These are phyloP conservation scores for Idaea aversata DNA, from an alignment of 2,888 invertebrate genomes.

Conservation along the genomic window DNA sequence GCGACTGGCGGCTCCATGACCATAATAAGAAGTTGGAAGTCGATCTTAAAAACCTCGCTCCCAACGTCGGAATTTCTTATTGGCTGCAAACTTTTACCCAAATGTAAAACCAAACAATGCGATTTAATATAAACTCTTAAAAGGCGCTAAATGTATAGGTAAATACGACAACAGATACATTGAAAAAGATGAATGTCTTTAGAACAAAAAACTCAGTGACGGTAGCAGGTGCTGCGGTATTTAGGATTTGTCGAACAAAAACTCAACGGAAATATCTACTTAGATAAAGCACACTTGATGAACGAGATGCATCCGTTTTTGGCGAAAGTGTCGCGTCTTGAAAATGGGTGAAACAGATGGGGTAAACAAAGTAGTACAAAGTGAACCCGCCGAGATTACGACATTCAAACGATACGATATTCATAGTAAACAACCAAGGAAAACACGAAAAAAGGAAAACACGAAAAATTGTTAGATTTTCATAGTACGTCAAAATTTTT, in stretches of 20 bases:
- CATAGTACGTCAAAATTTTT: too few species aligned
- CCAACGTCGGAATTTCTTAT: not conserved
- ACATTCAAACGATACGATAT: not conserved
- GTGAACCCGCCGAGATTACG: not conserved
- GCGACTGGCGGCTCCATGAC: conserved; percentile 41
- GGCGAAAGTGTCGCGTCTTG: conserved; percentile 13
- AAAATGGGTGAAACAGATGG: conserved; percentile 4
- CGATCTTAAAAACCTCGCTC: conserved; percentile 21
- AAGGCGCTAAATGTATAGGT: not conserved
- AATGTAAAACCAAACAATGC: not conserved
- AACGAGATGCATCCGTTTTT: conserved; percentile 2
- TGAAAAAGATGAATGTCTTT: not conserved
- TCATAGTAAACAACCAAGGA: not conserved
- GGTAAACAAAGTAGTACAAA: not conserved
- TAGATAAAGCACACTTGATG: not conserved
- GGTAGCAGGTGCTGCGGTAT: not conserved
- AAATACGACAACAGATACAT: not conserved
- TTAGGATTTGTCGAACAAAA: not conserved
- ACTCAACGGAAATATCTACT: conserved; percentile 16
- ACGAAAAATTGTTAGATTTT: not conserved
- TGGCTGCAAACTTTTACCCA: not conserved
- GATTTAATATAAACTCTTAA: not conserved
- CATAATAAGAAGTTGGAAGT: conserved; percentile 40
- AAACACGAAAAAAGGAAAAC: not conserved
- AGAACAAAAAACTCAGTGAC: not conserved